phyloP scores from a whole-genome alignment of 2,797 vertebrate species.

The Xenops minutus region DNA sequence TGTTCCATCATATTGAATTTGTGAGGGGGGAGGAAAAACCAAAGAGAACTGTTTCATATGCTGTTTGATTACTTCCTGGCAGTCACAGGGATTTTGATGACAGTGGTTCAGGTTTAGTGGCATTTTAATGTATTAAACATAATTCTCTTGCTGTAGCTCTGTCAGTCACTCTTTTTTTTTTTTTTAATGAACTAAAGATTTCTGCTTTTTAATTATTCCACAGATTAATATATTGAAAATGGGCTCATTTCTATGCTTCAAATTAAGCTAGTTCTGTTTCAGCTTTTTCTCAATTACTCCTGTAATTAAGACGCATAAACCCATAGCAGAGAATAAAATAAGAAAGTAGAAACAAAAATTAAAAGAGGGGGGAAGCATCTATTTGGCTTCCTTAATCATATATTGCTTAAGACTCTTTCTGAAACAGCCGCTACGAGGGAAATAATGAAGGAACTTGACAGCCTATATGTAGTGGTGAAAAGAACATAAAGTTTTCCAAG shows the following conservation, averaged over 20 bases:
- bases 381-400: not conserved
- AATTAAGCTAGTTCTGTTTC: constrained; percentile 36
- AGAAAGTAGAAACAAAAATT: not conserved
- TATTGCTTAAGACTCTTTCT: not conserved
- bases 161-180: not conserved
- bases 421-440: not conserved
- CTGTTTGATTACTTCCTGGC: not conserved
- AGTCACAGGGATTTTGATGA: not conserved
- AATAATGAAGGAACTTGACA: constrained; percentile 3
- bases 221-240: constrained; percentile 44
- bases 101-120: not conserved
- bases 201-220: constrained; percentile 37
- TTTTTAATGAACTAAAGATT: not conserved
- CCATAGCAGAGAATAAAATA: not conserved
- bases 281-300: constrained; percentile 34
- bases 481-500: constrained; percentile 23
- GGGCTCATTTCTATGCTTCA: constrained; percentile 1
- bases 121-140: not conserved
- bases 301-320: constrained; percentile 55
- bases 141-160: not conserved
- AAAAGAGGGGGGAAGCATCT: not conserved
- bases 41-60: not conserved
- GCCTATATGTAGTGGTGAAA: not conserved
- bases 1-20: constrained; percentile 1
- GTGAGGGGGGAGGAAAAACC: not conserved